Base-by-base conservation (phyloP, 2,113 vertebrate genomes). In the Camelus bactrianus region DNA sequence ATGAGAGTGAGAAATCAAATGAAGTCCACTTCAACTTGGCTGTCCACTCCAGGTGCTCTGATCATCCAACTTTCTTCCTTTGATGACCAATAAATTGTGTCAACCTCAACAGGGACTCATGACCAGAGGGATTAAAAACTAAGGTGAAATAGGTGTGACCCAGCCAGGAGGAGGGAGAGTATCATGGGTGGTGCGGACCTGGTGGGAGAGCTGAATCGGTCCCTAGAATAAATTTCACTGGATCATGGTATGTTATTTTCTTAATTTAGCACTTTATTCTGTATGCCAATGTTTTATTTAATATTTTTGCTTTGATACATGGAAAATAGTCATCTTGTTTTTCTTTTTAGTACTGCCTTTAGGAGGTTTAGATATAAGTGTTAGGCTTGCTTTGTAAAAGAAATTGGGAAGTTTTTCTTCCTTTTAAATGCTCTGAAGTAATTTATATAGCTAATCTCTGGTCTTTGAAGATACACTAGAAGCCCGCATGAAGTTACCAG, bases 181-280 rank as follows among this genome's bases (percentile, higher is more conserved):
- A 38, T 70, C 60, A 15, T 16, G 14, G n/a, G 0, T 22, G 4
- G 9, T 17, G 19, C 80, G 58, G 26, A 2, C 0, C 19, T 35
- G 19, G 8, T 6, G n/a, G 19, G 20, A n/a, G 7, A 28, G 28
- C 15, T 58, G 22, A 35, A 32, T 30, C 8, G 35, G 5, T 24
- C 6, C 32, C 2, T 30, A 22, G 30, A 32, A 6, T 4, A 42
- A 52, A 26, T 73, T 32, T 48, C 9, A 3, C 32, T 22, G 16
- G 54, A 5, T 19, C 42, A 42, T 15, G 6, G 26, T 17, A 6
- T 35, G 13, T 56, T 76, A 24, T n/a, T 65, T 50, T 38, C 10
- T 73, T 32, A 67, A 67, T 60, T 70, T 52, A 20, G 2, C 10
- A 19, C 8, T 48, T n/a, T 19, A n/a, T 86, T 86, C 38, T 81